Base-by-base conservation (phyloP, 2,888 invertebrate species). In the Phengaris arion region DNA sequence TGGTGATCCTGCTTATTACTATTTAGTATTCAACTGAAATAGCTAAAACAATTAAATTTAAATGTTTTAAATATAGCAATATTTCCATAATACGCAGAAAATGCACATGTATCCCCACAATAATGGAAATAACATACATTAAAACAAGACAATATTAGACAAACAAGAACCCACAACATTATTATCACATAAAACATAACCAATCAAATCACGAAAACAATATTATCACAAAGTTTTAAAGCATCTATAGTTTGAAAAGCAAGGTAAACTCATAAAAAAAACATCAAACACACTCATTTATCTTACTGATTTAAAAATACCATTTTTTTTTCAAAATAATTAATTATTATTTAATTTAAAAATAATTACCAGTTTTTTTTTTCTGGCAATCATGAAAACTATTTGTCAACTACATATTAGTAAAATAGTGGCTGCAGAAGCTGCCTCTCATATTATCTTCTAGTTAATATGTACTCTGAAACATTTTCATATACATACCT, bases 191-290 rank as follows among this genome's bases (percentile, higher is more conserved):
- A 45, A 68, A 68, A 45, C 22, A 68, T 74, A 22, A 13, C 22
- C 9, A 72, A 51, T 57, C 48, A n/a, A 54, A 57, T 52, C 6
- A 59, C 46, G 45, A 75, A 59, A 73, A 45, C 46, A 79, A 55
- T 72, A 22, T 46, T 57, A 64, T 74, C 54, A 74, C 52, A 74
- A 74, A 46, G 75, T 76, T 59, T 74, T 73, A 77, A 54, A 69
- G 46, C 69, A 69, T 69, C 46, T 69, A 69, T 22, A 48, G 69
- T 69, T 48, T 48, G 5, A 69, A 48, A 69, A 69, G 69, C 64
- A 48, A 69, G 15, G 48, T 48, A 8, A 69, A 69, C 15, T 46
- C 15, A 48, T 69, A 69, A 69, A 48, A 22, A 48, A 69, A 46
- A 13, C 59, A 59, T 59, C 59, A 59, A 59, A 64, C 35, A 64